Conservation (phyloP, 2,888 invertebrate species). For the Leucophenga maculata region DNA sequence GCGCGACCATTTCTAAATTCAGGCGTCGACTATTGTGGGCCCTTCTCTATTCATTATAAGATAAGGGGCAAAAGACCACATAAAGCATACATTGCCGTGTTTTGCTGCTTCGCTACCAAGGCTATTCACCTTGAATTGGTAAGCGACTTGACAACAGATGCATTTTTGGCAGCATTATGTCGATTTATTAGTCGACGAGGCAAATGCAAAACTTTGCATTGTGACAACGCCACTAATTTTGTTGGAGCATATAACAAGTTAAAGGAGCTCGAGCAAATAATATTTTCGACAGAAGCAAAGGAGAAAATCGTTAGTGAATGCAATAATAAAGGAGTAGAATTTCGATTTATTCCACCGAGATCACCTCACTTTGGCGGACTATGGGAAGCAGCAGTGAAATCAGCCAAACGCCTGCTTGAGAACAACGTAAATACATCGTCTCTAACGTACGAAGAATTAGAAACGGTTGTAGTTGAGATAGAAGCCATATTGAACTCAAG, state of each 20-base stretch:
- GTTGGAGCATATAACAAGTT: not conserved
- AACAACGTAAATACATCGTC: constrained; percentile 43
- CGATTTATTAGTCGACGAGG: constrained; percentile 24
- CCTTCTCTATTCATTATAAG: constrained; percentile 16
- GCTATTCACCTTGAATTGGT: constrained; percentile 27
- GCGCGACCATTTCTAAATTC: constrained; percentile 16
- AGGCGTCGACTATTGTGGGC: constrained; percentile 25
- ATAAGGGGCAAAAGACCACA: constrained; percentile 8
- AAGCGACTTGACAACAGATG: not conserved
- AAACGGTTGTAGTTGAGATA: constrained; percentile 44
- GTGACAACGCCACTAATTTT: constrained; percentile 7
- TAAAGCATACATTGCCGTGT: constrained; percentile 28
- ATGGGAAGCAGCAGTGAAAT: constrained; percentile 35
- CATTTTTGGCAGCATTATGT: no score
- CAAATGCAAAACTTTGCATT: constrained; percentile 15
- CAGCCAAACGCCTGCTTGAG: constrained; percentile 44
- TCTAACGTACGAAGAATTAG: constrained; percentile 53
- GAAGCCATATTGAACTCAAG: constrained; percentile 52
- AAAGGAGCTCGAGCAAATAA: not conserved
- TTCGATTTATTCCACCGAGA: not conserved
- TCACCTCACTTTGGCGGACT: constrained; percentile 3
- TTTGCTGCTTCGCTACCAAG: constrained; percentile 28
- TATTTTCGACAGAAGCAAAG: not conserved
- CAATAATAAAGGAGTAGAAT: not conserved
- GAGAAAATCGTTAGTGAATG: not conserved